phyloP scores from a whole-genome alignment of 2,113 vertebrate species.

The Nicator chloris region DNA sequence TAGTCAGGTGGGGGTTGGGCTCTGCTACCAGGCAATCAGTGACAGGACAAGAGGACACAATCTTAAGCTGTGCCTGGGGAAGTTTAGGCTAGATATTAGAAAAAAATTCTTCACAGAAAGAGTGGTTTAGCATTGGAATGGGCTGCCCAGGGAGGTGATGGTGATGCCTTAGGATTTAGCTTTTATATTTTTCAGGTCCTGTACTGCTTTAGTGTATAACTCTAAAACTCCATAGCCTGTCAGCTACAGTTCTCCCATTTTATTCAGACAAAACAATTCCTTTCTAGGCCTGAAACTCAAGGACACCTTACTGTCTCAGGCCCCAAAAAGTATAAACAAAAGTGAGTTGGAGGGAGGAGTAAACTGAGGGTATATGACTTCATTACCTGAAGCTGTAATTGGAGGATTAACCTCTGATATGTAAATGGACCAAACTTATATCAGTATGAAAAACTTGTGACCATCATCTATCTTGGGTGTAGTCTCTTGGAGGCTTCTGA shows the following conservation, averaged over 20 bases:
- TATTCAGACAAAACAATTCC: neutral
- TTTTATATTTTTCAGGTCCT: neutral
- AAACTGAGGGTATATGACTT: neutral
- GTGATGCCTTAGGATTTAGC: neutral
- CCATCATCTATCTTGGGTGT: neutral
- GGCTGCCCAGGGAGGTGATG: no score
- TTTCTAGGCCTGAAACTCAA: neutral
- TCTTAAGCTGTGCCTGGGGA: no score
- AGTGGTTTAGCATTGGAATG: neutral
- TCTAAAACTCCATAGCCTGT: neutral
- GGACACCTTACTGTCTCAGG: neutral
- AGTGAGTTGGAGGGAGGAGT: neutral
- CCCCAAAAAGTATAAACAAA: neutral
- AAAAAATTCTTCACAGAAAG: neutral
- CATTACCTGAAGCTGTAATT: neutral
- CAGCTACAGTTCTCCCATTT: neutral
- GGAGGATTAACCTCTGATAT: neutral
- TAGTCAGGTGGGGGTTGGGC: no score
- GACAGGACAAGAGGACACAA: no score
- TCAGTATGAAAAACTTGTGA: neutral
- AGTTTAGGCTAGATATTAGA: no score
- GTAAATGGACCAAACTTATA: neutral
- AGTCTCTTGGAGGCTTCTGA: neutral
- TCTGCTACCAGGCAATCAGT: no score
- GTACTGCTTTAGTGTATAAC: neutral